Evolutionary conservation across 2,113 vertebrate species (phyloP).

Genomic region (Upupa epops): DNA sequence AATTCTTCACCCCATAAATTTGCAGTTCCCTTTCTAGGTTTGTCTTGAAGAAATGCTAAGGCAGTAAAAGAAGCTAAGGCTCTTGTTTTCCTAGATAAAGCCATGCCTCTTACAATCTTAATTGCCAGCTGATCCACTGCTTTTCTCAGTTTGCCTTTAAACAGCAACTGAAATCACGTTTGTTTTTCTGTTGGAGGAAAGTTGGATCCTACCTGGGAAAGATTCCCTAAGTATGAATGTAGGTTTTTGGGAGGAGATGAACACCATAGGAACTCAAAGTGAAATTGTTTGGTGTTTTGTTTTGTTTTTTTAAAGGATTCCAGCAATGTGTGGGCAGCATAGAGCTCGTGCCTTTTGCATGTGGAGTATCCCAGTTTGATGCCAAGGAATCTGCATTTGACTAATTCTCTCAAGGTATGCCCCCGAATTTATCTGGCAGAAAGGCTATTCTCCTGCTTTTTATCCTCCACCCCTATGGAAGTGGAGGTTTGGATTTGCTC

Average conservation of each 20-base stretch:
- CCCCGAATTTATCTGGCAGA: background rate
- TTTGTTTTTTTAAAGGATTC: background rate
- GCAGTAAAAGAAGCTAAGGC: background rate
- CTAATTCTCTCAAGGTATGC: background rate
- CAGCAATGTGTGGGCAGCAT: rapidly evolving
- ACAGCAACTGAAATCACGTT: background rate
- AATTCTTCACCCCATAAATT: constrained; percentile 5
- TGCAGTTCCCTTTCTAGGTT: background rate
- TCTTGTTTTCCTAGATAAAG: background rate
- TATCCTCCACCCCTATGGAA: background rate
- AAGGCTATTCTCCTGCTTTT: background rate
- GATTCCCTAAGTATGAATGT: background rate
- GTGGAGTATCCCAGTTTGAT: background rate
- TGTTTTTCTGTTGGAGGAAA: background rate
- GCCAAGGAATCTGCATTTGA: background rate
- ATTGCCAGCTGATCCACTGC: background rate
- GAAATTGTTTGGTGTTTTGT: background rate
- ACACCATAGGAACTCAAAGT: background rate
- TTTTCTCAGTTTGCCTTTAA: background rate
- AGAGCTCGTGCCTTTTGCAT: background rate
- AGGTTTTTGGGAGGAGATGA: background rate
- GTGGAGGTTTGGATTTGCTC: background rate
- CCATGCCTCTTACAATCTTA: background rate
- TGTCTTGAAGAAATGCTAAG: background rate
- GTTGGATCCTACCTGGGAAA: background rate